phyloP scores from a whole-genome alignment of 2,113 vertebrate genomes.

The Gambusia affinis region DNA sequence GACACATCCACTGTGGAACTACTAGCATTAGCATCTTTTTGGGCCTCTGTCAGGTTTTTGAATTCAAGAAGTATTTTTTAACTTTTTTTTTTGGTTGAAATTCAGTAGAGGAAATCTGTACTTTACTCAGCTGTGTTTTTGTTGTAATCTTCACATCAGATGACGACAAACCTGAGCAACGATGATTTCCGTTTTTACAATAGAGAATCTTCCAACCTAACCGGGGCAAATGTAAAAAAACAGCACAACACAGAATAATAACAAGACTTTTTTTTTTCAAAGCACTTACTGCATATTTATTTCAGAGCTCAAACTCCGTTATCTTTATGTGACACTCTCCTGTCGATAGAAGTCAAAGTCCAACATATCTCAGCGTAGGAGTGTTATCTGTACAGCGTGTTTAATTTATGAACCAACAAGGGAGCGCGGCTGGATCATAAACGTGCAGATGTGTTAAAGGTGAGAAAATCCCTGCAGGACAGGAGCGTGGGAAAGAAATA shows the following conservation, averaged over 20 bases:
- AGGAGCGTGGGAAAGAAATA: slow-evolving; percentile 66
- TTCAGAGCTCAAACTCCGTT: too few relatives aligned
- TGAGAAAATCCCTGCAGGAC: slow-evolving; percentile 60
- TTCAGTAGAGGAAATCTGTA: neutral
- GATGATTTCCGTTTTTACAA: too few relatives aligned
- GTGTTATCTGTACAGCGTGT: slow-evolving; percentile 28
- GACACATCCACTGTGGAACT: neutral
- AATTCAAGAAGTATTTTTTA: too few relatives aligned
- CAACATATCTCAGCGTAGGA: slow-evolving; percentile 23
- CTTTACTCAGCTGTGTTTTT: neutral
- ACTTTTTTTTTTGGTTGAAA: neutral
- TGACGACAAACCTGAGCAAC: too few relatives aligned
- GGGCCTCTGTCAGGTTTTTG: too few relatives aligned
- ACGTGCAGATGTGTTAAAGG: slow-evolving; percentile 51
- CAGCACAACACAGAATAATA: too few relatives aligned
- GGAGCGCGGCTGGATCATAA: slow-evolving; percentile 31
- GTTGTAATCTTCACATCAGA: neutral
- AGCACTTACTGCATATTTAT: too few relatives aligned
- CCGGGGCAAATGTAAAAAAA: too few relatives aligned
- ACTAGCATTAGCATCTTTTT: neutral
- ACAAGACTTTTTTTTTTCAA: too few relatives aligned
- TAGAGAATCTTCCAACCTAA: too few relatives aligned
- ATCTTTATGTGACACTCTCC: neutral
- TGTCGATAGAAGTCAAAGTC: slow-evolving; percentile 1
- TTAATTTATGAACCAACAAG: slow-evolving; percentile 50